Evolutionary conservation across 1,140 invertebrate genomes (phyloP), one percentile per base, ranked within the genome.

Genomic region (Sinella curviseta): DNA sequence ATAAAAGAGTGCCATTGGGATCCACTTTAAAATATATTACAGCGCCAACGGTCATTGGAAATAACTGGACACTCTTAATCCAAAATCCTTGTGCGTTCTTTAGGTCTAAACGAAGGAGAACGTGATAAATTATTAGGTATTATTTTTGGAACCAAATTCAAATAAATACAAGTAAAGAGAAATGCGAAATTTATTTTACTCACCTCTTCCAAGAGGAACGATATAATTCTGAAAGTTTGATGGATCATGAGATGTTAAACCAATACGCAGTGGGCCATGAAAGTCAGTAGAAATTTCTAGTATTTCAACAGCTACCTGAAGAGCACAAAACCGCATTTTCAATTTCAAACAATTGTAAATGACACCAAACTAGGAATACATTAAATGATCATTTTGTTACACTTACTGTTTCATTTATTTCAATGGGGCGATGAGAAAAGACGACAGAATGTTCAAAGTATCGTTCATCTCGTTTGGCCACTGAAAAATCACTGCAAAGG

Each of bases 401-500:
- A n/a, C 34, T 74, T 76, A 79, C 78, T 24, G 20, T 17, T 79
- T 79, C 78, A 57, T 76, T 65, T 30, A 65, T 20, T 2, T 57
- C 48, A 36, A 79, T 31, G 24, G 78, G 54, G 20, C 78, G 70
- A 60, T 76, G 35, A 33, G 36, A 70, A 28, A 79, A 79, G 4
- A 76, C 73, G 16, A 79, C 54, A 16, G 70, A 36, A 76, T 79
- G 26, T 35, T 79, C 70, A 36, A 34, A 79, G 57, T 79, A 73
- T 8, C 1, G n/a, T 24, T 8, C 4, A 35, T 75, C 26, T 24
- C 78, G 36, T n/a, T n/a, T 48, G 2, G 78, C 78, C 17, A 76
- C 39, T 8, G 39, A 3, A 4, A 17, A 12, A 8, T 26, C 60
- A 12, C 57, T 39, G 24, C n/a, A 14, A 24, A 79, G 3, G n/a